phyloP scores from a whole-genome alignment of 2,888 invertebrate species.

The Xestia sexstrigata region DNA sequence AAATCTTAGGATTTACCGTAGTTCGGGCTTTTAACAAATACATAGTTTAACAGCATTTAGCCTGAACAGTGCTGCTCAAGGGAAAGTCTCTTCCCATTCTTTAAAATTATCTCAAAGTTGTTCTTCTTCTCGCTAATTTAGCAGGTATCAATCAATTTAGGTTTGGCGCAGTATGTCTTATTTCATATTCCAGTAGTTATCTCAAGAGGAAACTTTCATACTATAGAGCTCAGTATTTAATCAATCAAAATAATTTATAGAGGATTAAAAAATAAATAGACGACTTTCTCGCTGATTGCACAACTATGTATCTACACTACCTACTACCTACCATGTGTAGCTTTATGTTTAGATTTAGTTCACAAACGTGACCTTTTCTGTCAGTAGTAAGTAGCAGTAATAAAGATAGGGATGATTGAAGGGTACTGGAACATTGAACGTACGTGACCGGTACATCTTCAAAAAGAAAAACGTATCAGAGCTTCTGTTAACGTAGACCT shows the following conservation, averaged over 20 bases:
- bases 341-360: conserved; percentile 17
- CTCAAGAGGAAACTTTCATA: neutral
- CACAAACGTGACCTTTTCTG: conserved; percentile 48
- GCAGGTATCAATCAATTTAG: neutral
- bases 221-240: neutral
- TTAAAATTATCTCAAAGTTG: neutral
- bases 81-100: neutral
- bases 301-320: neutral
- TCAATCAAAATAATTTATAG: neutral
- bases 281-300: neutral
- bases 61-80: neutral
- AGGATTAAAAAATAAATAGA: neutral
- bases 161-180: neutral
- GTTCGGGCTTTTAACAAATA: too few species aligned
- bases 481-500: conserved; percentile 16
- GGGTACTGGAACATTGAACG: conserved; percentile 40
- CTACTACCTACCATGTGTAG: neutral
- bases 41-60: neutral
- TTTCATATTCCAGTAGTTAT: neutral
- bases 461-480: conserved; percentile 31
- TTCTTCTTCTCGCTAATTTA: neutral
- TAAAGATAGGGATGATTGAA: conserved; percentile 52
- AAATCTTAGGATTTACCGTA: too few species aligned
- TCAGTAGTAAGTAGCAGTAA: conserved; percentile 45
- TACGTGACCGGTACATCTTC: conserved; percentile 48